Base-by-base conservation (phyloP, 2,797 vertebrate genomes). In the Crypturellus tataupa region DNA sequence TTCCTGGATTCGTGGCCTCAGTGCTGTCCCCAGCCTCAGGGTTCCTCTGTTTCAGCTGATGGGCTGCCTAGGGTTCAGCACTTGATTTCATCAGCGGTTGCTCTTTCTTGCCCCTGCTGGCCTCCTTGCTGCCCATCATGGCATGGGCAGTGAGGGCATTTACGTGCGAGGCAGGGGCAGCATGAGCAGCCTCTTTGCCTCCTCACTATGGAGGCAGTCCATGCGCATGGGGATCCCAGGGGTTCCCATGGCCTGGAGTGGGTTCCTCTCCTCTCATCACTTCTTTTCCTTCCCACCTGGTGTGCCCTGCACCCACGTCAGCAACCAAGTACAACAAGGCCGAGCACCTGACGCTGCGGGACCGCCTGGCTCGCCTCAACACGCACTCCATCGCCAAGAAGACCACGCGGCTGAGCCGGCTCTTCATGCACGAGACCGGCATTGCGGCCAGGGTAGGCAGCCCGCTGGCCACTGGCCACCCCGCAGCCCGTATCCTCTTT, bases 361-460 rank as follows among this genome's bases (percentile, higher is more conserved):
- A 99, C 89, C 98, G 98, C 94, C 97, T 99, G 35, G 98, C 98
- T 12, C 98, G 99, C 12, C 96, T 99, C 93, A 99, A 98, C 97
- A 97, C 98, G 0, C 99, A 99, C 97, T 99, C 99, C 89, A 99
- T 99, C 7, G 98, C 98, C 49, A 99, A 99, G 98, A 99, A 99
- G 98, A 99, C 99, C 2, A 98, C 98, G 0, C 98, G 99, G 51
- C 96, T 99, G 80, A 98, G 99, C 96, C 99, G 99, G 86, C 97
- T 98, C 39, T 95, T 99, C 95, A 98, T 99, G 97, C 99, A 99
- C 1, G 99, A 99, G 97, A 98, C 99, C 0, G 99, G 99, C 79
- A 98, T 99, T 0, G 97, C 98, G 80, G 72, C 98, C 35, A 99
- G 98, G 98, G 99, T 99, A 97, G 90, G 96, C 73, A 49, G 25